Evolutionary conservation across 2,113 vertebrate species (phyloP), one percentile per base, ranked within the genome.

Genomic region (Ammodramus savannarum): DNA sequence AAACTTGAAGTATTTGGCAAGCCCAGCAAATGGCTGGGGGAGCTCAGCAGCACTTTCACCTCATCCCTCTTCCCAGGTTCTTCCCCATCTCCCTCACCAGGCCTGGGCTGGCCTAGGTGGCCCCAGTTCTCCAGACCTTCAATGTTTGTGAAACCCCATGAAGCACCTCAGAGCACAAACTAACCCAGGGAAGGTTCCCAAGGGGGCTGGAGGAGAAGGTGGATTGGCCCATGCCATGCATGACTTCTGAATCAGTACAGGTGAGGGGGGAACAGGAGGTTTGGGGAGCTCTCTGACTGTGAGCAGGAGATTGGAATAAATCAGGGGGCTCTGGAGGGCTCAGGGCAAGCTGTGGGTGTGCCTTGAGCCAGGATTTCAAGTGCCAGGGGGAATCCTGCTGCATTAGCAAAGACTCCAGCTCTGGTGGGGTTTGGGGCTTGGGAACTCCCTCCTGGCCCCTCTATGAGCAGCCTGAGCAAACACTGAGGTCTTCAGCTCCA

Each of bases 141-240:
- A 44, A 4, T 1, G 5, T 17, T 49, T 67, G 51, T 48, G 39
- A 34, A 39, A n/a, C 43, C 11, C 65, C n/a, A 4, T 1, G 4
- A 19, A 85, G 51, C 26, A 81, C 26, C 54, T 9, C 6, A 4
- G 29, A 55, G 43, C 4, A 48, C 1, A 4, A 10, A 4, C 23
- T 20, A 25, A 72, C 15, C 22, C 51, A 38, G 10, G 17, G 10
- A 6, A 54, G 31, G 49, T 4, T 55, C 63, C 39, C 41, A 9
- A 0, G 1, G 18, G 25, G 23, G 55, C 32, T 77, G 55, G 54
- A 7, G 71, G 31, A 29, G 43, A 34, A 4, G 8, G 46, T 2
- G 7, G 11, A 11, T 78, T 34, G 55, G 48, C 20, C 38, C 16
- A 6, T 0, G 17, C 51, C 0, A 2, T 5, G 16, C 3, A 1